phyloP scores from a whole-genome alignment of 1,140 invertebrate genomes.

The Sesamia nonagrioides region DNA sequence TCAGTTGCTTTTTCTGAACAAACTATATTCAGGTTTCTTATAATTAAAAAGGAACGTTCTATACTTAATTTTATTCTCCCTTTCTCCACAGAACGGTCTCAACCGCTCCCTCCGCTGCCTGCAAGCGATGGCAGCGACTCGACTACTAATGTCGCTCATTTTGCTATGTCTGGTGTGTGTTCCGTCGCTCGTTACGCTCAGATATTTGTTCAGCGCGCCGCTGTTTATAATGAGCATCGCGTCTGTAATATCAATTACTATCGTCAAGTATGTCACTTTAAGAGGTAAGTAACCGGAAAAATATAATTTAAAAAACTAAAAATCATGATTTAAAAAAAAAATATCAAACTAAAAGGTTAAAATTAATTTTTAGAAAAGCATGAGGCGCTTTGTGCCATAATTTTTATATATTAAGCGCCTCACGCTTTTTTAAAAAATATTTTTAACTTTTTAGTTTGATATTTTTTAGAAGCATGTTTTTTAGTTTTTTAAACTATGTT shows the following conservation, averaged over 20 bases:
- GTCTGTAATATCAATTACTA: constrained; percentile 58
- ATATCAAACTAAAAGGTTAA: too few relatives aligned
- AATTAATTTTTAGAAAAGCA: neutral
- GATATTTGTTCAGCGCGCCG: constrained; percentile 67
- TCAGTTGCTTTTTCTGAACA: too few relatives aligned
- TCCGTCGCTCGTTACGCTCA: constrained; percentile 40
- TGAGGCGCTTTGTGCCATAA: too few relatives aligned
- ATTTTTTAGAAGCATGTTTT: too few relatives aligned
- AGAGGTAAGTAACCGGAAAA: constrained; percentile 57
- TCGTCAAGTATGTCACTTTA: constrained; percentile 60
- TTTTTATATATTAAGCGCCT: too few relatives aligned
- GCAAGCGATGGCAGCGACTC: constrained; percentile 67
- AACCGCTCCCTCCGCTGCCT: constrained; percentile 66
- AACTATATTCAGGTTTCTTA: too few relatives aligned
- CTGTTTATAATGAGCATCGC: constrained; percentile 58
- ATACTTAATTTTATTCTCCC: neutral
- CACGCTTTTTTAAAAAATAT: too few relatives aligned
- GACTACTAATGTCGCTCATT: constrained; percentile 47
- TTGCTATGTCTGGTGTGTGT: constrained; percentile 55
- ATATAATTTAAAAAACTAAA: too few relatives aligned
- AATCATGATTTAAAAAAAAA: too few relatives aligned
- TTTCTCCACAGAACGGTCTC: constrained; percentile 59
- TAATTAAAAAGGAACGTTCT: too few relatives aligned
- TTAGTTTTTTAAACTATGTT: too few relatives aligned
- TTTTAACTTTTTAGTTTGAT: too few relatives aligned